Base-by-base conservation (phyloP, 2,113 vertebrate genomes). In the Casuarius casuarius region DNA sequence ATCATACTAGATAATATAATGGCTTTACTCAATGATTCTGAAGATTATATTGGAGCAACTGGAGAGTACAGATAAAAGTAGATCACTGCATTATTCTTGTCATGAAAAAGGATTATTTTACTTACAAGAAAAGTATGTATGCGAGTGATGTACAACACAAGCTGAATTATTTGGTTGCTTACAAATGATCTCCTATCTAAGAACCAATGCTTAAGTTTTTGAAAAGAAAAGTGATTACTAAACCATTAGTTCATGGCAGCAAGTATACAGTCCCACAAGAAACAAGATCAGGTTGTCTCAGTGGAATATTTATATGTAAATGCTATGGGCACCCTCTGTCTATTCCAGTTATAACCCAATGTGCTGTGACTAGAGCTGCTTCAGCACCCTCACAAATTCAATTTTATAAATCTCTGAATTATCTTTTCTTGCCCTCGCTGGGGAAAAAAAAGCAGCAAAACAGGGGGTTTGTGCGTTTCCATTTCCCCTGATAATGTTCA, bases 221-320 rank as follows among this genome's bases (percentile, higher is more conserved):
- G 71, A 38, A 80, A 51, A 33, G 22, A 79, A 70, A 96, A 75
- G 66, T 31, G 94, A 91, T 94, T 92, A 89, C 78, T 85, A 94
- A 94, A 82, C 84, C 84, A 94, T 90, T 89, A 93, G 70, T 66
- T 83, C 63, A 76, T 7, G 75, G 92, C 20, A 73, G 59, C n/a
- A 77, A 74, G 49, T 22, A 67, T 18, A 18, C 8, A 76, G 63
- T 77, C 42, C 59, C 51, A 56, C 16, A 67, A 28, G 70, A 88
- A 90, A 74, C 7, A 40, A 92, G 9, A 13, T 17, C 38, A 59
- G 54, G n/a, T 65, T 93, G 82, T 74, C 79, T 61, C 85, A 33
- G 25, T 1, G 16, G 79, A 66, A 92, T 86, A 22, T 83, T 93
- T 77, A 80, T 22, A 83, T 65, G 42, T 48, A 96, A 95, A 83